Evolutionary conservation across 2,888 invertebrate species (phyloP).

Genomic region (Pristionchus arcanus): DNA sequence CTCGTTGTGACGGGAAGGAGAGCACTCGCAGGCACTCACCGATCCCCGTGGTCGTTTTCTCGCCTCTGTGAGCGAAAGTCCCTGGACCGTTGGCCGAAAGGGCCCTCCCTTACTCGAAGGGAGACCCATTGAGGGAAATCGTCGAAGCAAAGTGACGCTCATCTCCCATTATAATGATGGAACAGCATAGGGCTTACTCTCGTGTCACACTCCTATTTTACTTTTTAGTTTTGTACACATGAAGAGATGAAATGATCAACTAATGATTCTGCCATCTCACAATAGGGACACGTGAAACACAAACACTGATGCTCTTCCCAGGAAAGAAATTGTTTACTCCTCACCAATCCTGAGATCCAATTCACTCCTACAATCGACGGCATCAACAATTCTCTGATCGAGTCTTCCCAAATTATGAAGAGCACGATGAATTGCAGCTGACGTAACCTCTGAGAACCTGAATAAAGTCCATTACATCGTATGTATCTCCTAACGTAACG

Average conservation of each 20-base stretch:
- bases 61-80: slow-evolving; percentile 72
- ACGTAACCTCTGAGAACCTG: slow-evolving; percentile 96
- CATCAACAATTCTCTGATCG: slow-evolving; percentile 87
- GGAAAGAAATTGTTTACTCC: background rate
- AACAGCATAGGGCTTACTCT: slow-evolving; percentile 75
- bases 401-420: slow-evolving; percentile 88
- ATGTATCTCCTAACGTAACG: no score
- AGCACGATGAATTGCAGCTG: slow-evolving; percentile 88
- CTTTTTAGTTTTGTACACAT: background rate
- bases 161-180: slow-evolving; percentile 52
- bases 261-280: background rate
- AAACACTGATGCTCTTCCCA: background rate
- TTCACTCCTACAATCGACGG: slow-evolving; percentile 89
- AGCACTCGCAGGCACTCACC: slow-evolving; percentile 71
- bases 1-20: slow-evolving; percentile 66
- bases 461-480: background rate
- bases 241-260: background rate
- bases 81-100: slow-evolving; percentile 72
- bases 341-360: slow-evolving; percentile 92
- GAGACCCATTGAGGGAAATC: slow-evolving; percentile 65
- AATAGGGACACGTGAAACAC: background rate
- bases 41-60: slow-evolving; percentile 61
- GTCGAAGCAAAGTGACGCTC: slow-evolving; percentile 72
- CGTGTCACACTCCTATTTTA: slow-evolving; percentile 21
- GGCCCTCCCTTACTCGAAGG: slow-evolving; percentile 65